Conservation (phyloP, 2,797 vertebrate species). For the Brotula barbata region DNA sequence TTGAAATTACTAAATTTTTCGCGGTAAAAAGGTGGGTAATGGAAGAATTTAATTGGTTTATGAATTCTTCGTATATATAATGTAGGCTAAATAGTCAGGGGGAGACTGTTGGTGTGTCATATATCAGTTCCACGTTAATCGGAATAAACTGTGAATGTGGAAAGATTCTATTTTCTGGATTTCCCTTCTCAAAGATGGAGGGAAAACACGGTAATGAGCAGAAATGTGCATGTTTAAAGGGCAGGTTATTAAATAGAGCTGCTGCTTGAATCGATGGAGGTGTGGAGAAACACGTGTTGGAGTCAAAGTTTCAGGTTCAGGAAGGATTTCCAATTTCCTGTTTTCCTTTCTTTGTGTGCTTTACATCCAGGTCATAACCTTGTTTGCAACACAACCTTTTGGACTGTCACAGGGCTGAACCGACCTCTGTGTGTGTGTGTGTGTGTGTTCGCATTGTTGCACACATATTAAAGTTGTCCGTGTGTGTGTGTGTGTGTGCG, state of each 20-base stretch:
- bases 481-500: slow-evolving; percentile 67
- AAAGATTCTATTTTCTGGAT: slow-evolving; percentile 31
- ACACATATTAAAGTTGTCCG: slow-evolving; percentile 36
- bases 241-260: slow-evolving; percentile 49
- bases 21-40: slow-evolving; percentile 73
- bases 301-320: slow-evolving; percentile 73
- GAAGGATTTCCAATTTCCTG: slow-evolving; percentile 83
- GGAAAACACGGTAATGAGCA: slow-evolving; percentile 25
- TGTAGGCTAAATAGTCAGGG: slow-evolving; percentile 28
- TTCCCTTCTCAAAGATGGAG: slow-evolving; percentile 12
- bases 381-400: slow-evolving; percentile 78
- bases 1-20: slow-evolving; percentile 71
- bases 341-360: slow-evolving; percentile 80
- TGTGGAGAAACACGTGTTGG: slow-evolving; percentile 58
- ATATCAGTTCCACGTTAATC: slow-evolving; percentile 53
- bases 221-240: slow-evolving; percentile 21
- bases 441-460: slow-evolving; percentile 55
- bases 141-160: slow-evolving; percentile 32
- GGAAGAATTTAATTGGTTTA: slow-evolving; percentile 77
- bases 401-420: slow-evolving; percentile 66
- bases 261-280: slow-evolving; percentile 53
- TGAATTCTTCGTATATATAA: slow-evolving; percentile 72
- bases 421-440: slow-evolving; percentile 5
- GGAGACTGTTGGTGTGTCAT: slow-evolving; percentile 32
- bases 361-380: slow-evolving; percentile 80